Evolutionary conservation across 2,797 vertebrate genomes (phyloP).

Genomic region (Toxotes lorentzi): DNA sequence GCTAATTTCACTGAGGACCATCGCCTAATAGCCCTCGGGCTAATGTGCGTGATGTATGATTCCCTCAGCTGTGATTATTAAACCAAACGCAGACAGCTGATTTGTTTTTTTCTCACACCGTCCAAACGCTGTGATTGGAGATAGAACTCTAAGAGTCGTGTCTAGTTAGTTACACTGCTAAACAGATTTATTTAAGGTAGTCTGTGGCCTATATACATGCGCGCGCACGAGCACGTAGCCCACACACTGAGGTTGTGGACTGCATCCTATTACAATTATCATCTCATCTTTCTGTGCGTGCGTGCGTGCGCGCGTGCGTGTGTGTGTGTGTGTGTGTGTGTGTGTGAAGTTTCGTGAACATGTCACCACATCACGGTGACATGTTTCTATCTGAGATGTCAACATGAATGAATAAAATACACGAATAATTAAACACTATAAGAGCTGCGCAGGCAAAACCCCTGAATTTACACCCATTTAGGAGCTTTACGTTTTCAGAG

Average conservation of each 20-base stretch:
- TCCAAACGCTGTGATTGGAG: conserved; percentile 47
- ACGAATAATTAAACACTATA: not conserved
- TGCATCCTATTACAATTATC: conserved; percentile 44
- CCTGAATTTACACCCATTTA: not conserved
- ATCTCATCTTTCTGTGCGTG: not conserved
- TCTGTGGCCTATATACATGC: conserved; percentile 11
- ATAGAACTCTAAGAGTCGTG: conserved; percentile 12
- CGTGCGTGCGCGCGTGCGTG: not conserved
- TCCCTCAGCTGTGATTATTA: conserved; percentile 85
- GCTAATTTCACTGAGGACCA: conserved; percentile 81
- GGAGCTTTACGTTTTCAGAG: not conserved
- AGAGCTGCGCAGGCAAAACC: not conserved
- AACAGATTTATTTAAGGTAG: conserved; percentile 50
- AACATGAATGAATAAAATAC: not conserved
- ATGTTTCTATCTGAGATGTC: not conserved
- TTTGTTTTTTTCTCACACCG: conserved; percentile 22
- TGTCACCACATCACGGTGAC: not conserved
- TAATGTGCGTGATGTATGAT: conserved; percentile 81
- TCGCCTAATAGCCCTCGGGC: conserved; percentile 81
- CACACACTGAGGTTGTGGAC: conserved; percentile 19
- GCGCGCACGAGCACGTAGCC: not conserved
- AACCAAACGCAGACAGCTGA: conserved; percentile 70
- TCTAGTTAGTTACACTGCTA: conserved; percentile 49
- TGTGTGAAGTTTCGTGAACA: not conserved
- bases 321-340: not conserved